Evolutionary conservation across 2,888 invertebrate species (phyloP), one percentile per base, ranked within the genome.

Genomic region (Stramonita haemastoma): DNA sequence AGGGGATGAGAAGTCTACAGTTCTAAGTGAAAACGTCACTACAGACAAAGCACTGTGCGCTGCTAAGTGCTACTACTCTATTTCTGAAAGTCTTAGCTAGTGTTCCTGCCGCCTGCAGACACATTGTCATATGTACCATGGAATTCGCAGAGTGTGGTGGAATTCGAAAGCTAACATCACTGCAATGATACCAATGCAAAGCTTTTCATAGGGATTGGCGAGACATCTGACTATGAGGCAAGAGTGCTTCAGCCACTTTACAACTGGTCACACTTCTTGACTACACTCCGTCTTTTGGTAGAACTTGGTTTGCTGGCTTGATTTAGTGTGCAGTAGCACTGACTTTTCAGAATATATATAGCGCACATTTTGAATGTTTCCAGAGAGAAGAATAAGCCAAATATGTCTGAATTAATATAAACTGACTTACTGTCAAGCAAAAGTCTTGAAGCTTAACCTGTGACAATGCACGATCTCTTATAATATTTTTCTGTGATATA

Each of bases 301-400:
- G 86, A 34, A 34, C 34, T 34, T 22, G 86, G 86, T 13, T 86
- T 86, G 32, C 34, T 66, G 19, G 57, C 4, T 22, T 60, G 66
- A 6, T 29, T 86, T 11, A 60, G 13, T 4, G 57, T 34, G 66
- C 86, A 66, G 34, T 86, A 86, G 26, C 66, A 86, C 60, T 86
- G 86, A 22, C 86, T 86, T n/a, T 86, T 86, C 32, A 86, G 19
- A 66, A 86, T 86, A 26, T 86, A 86, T 11, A 86, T 86, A 34
- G 86, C 86, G 22, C 86, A 86, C 86, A 86, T 86, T 32, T 86
- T 46, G 83, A n/a, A 83, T 17, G n/a, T 22, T 11, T 60, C 2
- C 1, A 22, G 22, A 60, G 19, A 60, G 60, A 60, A 8, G 60
- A 19, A 60, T 22, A 15, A 34, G 5, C 34, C 19, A 34, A 8